Base-by-base conservation (phyloP, 2,113 vertebrate species). In the Taxidea taxus region DNA sequence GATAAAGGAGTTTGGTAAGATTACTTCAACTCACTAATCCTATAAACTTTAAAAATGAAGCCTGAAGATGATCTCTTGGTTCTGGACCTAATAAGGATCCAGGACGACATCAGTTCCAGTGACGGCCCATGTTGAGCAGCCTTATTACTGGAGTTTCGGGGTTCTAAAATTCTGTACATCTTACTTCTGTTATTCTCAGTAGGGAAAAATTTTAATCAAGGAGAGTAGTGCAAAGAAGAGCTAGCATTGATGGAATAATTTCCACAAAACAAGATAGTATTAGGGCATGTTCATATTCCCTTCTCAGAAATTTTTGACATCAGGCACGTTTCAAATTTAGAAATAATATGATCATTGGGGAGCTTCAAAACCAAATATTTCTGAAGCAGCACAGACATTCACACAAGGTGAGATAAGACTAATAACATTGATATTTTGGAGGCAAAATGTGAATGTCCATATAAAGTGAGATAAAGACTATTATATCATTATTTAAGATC, bases 261-360 rank as follows among this genome's bases (percentile, higher is more conserved):
- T 74, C 34, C 80, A 92, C 81, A 49, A 42, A 91, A 72, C 2
- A 12, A 92, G 6, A 25, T 70, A 27, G 25, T 77, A 91, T 92
- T 51, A 91, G 87, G 64, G 23, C 2, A 49, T 20, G 1, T 51
- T 91, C 58, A 60, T 27, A 77, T 44, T 91, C 0, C 23, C n/a
- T 85, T 88, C 39, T 95, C 51, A 90, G 74, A 72, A 85, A 91
- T 39, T 94, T 74, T 96, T 68, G 44, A 39, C 31, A 18, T 56
- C 23, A 85, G 66, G 7, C 9, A 54, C 60, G 39, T 83, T 93
- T 97, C 42, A 93, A 87, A 88, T 86, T 82, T 83, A 89, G 25
- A 83, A 82, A 72, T 80, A 16, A 60, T n/a, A 87, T 10, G 8
- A 58, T 89, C 42, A 3, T 78, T 21, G 44, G 70, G 23, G 84